Conservation (phyloP, 2,888 invertebrate genomes). For the Brenthis daphne region DNA sequence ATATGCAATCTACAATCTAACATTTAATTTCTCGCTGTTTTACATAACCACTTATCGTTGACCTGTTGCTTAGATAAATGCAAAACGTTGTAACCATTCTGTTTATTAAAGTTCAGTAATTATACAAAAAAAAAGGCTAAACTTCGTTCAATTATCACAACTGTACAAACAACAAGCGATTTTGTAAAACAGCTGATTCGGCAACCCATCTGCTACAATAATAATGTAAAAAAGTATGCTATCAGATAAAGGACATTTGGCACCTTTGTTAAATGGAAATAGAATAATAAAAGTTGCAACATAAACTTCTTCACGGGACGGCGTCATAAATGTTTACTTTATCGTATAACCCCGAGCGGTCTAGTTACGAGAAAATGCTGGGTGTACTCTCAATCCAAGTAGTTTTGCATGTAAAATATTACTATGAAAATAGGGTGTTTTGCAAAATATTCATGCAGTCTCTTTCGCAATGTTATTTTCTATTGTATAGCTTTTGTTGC, state of each 20-base stretch:
- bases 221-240: neutral
- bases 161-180: no score
- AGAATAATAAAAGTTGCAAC: constrained; percentile 10
- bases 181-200: no score
- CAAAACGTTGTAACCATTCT: no score
- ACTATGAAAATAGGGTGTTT: constrained; percentile 10
- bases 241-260: neutral
- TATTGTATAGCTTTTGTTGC: no score
- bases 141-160: no score
- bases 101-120: no score
- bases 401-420: constrained; percentile 10
- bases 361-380: constrained; percentile 17
- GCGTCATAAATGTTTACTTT: constrained; percentile 19
- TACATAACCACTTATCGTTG: no score
- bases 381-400: constrained; percentile 7
- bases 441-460: neutral
- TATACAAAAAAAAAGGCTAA: no score
- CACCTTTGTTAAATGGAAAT: constrained; percentile 1
- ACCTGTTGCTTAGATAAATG: no score
- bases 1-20: no score
- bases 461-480: no score
- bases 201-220: neutral
- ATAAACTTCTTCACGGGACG: constrained; percentile 15
- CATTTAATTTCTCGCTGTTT: no score
- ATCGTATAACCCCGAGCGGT: constrained; percentile 7